Conservation (phyloP, 2,797 vertebrate genomes). For the Tenualosa ilisha region DNA sequence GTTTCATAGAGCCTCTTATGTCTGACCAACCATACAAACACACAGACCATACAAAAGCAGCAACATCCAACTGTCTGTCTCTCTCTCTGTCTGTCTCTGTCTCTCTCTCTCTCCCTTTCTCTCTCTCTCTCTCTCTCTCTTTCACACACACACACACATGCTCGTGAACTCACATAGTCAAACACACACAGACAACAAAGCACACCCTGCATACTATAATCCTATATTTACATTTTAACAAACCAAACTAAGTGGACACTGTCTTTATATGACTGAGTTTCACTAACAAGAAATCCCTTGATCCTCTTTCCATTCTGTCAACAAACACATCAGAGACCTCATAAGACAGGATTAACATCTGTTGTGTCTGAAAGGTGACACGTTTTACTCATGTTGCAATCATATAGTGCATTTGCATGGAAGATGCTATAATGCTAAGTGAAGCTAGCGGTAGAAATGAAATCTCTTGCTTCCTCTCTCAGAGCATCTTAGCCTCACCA, state of each 20-base stretch:
- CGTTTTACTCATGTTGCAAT: neutral
- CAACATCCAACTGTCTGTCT: neutral
- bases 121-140: neutral
- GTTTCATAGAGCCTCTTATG: conserved; percentile 24
- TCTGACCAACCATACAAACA: neutral
- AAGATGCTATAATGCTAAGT: neutral
- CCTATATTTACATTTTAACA: neutral
- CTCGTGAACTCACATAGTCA: neutral
- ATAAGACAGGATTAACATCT: neutral
- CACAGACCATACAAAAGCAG: neutral
- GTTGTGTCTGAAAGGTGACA: neutral
- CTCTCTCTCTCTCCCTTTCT: neutral
- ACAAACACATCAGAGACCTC: conserved; percentile 9
- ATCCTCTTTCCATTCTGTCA: neutral
- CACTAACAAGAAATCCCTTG: neutral
- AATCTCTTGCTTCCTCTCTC: neutral
- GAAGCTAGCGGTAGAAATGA: neutral
- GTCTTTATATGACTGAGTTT: neutral
- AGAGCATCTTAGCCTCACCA: neutral
- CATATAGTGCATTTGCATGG: neutral
- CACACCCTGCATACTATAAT: neutral
- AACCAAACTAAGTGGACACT: neutral
- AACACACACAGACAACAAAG: neutral
- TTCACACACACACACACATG: neutral
- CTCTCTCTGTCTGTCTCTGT: neutral